These are phyloP conservation scores for Cotesia congregata DNA, from an alignment of 2,888 invertebrate genomes.

Conservation along the genomic window DNA sequence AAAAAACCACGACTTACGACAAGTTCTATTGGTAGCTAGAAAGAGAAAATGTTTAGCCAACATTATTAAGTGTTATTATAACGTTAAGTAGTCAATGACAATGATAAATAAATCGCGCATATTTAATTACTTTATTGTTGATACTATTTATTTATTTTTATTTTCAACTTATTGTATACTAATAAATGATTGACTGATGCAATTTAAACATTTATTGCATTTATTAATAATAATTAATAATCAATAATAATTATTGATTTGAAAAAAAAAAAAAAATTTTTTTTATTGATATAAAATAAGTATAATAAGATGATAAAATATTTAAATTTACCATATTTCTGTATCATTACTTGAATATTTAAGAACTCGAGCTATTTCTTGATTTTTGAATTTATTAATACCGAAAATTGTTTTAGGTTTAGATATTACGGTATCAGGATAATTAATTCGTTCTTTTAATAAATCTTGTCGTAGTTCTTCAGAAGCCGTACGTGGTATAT, in stretches of 20 bases:
- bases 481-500: conserved; percentile 65
- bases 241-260: no score
- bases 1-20: conserved; percentile 60
- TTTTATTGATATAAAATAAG: not conserved
- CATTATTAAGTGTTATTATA: not conserved
- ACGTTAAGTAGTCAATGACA: not conserved
- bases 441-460: conserved; percentile 79
- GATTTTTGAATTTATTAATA: conserved; percentile 72
- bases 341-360: conserved; percentile 78
- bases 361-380: conserved; percentile 77
- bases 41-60: conserved; percentile 59
- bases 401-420: conserved; percentile 56
- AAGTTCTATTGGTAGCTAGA: conserved; percentile 63
- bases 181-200: conserved; percentile 67
- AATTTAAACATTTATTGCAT: conserved; percentile 59
- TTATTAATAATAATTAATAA: not conserved
- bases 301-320: no score
- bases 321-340: conserved; percentile 79
- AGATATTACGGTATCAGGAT: conserved; percentile 76
- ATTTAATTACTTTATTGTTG: conserved; percentile 30
- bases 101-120: conserved; percentile 30
- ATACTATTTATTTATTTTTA: not conserved
- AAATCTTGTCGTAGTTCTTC: conserved; percentile 70
- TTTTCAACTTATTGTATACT: conserved; percentile 44
- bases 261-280: no score